Evolutionary conservation across 2,888 invertebrate species (phyloP), one percentile per base, ranked within the genome.

Genomic region (Bombylius major): DNA sequence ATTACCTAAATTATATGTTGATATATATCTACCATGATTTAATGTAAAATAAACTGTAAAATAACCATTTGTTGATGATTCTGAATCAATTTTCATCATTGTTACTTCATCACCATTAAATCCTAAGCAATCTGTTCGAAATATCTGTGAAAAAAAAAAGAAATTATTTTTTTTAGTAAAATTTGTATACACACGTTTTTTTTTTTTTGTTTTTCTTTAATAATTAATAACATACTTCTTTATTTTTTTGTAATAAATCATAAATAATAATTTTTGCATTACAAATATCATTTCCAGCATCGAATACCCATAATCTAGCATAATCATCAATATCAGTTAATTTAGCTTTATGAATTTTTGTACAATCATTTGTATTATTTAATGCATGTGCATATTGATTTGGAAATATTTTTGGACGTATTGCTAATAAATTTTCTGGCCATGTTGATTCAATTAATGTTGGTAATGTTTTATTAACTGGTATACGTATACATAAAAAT

Each of bases 401-500:
- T 12, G 64, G 64, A 57, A 61, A 64, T 8, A 59, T 12, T 54
- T 59, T 59, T 46, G 63, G 60, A 34, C 50, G 52, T 13, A 60
- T 56, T 9, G 55, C 54, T 5, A 62, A 48, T 34, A 62, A 47
- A 56, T 62, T 62, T 59, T 64, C 64, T 23, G 64, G 64, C 64
- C 64, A 64, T 11, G 62, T 60, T n/a, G 62, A 47, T 59, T 64
- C 64, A 32, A 64, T 56, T 33, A 64, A 46, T 13, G 62, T 62
- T n/a, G 63, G 60, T 9, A 51, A 45, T 51, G 45, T 56, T 42
- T 23, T 36, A 8, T 42, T 23, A 23, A 23, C 23, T 23, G 23
- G 23, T 23, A 23, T 32, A 13, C 12, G 33, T n/a, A 62, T 51
- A 48, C 60, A 60, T 34, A 63, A 50, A 58, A 61, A 62, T 14